phyloP scores from a whole-genome alignment of 2,113 vertebrate genomes.

The Corvus moneduloides region DNA sequence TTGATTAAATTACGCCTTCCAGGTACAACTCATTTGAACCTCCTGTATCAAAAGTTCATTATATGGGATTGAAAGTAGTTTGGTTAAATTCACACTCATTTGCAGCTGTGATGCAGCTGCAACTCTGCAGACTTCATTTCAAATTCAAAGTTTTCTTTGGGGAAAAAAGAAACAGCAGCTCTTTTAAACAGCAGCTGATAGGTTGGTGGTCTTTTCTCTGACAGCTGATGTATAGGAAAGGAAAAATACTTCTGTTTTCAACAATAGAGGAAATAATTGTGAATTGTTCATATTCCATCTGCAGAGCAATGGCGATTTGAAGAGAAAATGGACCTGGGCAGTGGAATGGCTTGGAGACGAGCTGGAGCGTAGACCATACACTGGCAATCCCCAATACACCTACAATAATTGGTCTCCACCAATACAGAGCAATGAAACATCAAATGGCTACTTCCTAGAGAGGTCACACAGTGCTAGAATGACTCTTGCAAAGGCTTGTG shows the following conservation, averaged over 20 bases:
- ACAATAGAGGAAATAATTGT: background rate
- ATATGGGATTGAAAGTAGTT: background rate
- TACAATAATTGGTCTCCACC: slow-evolving; percentile 99
- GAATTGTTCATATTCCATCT: slow-evolving; percentile 11
- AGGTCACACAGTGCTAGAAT: slow-evolving; percentile 98
- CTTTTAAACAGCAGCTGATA: background rate
- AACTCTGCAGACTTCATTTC: background rate
- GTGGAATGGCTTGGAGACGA: slow-evolving; percentile 99
- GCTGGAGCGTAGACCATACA: slow-evolving; percentile 94
- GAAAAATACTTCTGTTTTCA: background rate
- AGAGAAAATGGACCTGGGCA: slow-evolving; percentile 99
- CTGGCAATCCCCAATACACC: slow-evolving; percentile 96
- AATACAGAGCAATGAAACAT: slow-evolving; percentile 98
- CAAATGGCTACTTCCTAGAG: slow-evolving; percentile 98
- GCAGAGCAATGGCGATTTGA: slow-evolving; percentile 97
- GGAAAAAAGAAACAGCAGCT: background rate
- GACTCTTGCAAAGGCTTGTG: slow-evolving; percentile 99
- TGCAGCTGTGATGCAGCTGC: background rate
- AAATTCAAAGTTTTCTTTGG: background rate
- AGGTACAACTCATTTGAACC: background rate
- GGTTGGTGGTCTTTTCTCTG: background rate
- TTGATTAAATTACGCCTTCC: background rate
- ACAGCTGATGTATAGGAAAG: background rate
- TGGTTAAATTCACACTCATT: background rate
- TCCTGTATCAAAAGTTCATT: background rate